phyloP scores from a whole-genome alignment of 2,888 invertebrate species.

The Elegia similella region DNA sequence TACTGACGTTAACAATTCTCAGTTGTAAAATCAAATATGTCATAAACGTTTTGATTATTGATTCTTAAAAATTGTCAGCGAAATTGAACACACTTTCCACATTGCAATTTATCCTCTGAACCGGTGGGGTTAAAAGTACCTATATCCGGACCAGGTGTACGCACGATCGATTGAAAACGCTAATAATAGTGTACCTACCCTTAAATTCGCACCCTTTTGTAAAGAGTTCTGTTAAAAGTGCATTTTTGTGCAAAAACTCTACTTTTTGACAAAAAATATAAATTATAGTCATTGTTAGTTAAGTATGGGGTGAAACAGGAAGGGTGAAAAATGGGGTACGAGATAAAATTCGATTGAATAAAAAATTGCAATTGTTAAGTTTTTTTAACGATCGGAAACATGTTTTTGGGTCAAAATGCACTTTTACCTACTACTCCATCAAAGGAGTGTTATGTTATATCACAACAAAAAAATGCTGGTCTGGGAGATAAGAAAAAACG shows the following conservation, averaged over 20 bases:
- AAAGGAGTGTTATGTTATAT: too few species aligned
- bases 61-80: background rate
- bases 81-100: background rate
- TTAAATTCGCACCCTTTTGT: background rate
- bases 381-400: too few species aligned
- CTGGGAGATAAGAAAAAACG: too few species aligned
- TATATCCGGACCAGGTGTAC: background rate
- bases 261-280: background rate
- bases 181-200: background rate
- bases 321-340: background rate
- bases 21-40: too few species aligned
- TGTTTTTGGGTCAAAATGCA: too few species aligned
- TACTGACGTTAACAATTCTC: too few species aligned
- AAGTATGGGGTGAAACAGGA: background rate
- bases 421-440: too few species aligned
- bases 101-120: background rate
- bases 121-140: background rate
- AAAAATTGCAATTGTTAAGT: too few species aligned
- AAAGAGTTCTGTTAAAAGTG: background rate
- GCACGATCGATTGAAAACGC: background rate
- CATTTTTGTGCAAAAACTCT: slow-evolving; percentile 7
- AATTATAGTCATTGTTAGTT: background rate
- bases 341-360: too few species aligned
- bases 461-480: too few species aligned
- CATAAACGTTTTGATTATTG: background rate